Conservation (phyloP, 2,797 vertebrate species). For the Bucorvus abyssinicus region DNA sequence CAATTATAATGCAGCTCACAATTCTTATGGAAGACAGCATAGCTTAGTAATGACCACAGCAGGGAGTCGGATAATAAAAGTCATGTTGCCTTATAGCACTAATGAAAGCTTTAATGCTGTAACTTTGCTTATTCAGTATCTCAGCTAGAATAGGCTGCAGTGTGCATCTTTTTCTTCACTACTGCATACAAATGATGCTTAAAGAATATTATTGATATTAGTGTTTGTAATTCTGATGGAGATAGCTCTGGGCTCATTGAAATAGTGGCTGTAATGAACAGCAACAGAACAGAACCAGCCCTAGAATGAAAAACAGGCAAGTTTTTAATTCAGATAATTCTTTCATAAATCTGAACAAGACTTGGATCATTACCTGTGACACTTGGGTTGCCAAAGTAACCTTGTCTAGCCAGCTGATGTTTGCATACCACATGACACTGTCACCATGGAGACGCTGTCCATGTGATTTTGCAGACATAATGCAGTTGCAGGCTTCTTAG, state of each 20-base stretch:
- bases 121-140: background rate
- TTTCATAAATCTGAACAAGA: background rate
- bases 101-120: background rate
- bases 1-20: background rate
- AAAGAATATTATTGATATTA: background rate
- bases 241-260: background rate
- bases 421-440: background rate
- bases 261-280: background rate
- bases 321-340: constrained; percentile 25
- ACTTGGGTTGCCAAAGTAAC: constrained; percentile 48
- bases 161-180: constrained; percentile 21
- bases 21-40: background rate
- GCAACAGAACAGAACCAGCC: background rate
- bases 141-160: background rate
- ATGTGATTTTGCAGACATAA: constrained; percentile 42
- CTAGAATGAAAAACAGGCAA: background rate
- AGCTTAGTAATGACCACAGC: background rate
- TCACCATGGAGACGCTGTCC: constrained; percentile 43
- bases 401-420: constrained; percentile 13
- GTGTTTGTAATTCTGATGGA: background rate
- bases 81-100: background rate
- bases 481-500: constrained; percentile 18
- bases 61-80: constrained; percentile 3
- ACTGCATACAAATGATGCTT: background rate
- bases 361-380: constrained; percentile 39